These are phyloP conservation scores for Nothoprocta perdicaria DNA, from an alignment of 2,113 vertebrate species.

Conservation along the genomic window DNA sequence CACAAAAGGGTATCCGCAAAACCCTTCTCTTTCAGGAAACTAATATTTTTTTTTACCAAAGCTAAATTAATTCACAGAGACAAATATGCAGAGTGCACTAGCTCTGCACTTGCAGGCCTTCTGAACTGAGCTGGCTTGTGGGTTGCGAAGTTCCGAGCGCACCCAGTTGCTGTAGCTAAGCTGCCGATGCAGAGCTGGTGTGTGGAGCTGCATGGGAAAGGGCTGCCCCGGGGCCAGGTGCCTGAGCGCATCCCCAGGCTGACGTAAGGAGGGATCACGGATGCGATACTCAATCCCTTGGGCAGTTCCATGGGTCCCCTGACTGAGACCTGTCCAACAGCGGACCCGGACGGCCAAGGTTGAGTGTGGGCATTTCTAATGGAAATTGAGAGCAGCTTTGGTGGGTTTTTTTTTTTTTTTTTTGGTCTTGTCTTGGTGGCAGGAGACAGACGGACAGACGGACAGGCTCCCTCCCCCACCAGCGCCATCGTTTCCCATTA, in stretches of 20 bases:
- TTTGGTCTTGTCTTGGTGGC: too few relatives aligned
- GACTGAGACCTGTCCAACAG: not conserved
- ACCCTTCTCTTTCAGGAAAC: not conserved
- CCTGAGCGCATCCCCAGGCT: not conserved
- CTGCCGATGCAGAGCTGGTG: not conserved
- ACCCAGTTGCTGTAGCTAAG: not conserved
- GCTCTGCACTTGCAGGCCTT: not conserved
- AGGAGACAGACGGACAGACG: not conserved
- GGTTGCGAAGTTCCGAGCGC: not conserved
- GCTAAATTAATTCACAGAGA: not conserved
- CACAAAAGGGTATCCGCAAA: not conserved
- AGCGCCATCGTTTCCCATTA: not conserved
- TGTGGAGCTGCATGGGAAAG: not conserved
- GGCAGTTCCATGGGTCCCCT: not conserved
- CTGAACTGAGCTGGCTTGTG: not conserved
- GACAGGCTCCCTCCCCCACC: not conserved
- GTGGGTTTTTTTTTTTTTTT: too few relatives aligned
- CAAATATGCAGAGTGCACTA: not conserved
- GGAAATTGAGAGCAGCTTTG: not conserved
- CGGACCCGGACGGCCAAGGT: not conserved
- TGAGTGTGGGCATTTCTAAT: not conserved
- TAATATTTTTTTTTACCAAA: not conserved
- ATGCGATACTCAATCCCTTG: not conserved
- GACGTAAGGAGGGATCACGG: not conserved
- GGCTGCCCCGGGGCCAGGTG: not conserved